phyloP scores from a whole-genome alignment of 1,140 invertebrate species.

The Aphis gossypii region DNA sequence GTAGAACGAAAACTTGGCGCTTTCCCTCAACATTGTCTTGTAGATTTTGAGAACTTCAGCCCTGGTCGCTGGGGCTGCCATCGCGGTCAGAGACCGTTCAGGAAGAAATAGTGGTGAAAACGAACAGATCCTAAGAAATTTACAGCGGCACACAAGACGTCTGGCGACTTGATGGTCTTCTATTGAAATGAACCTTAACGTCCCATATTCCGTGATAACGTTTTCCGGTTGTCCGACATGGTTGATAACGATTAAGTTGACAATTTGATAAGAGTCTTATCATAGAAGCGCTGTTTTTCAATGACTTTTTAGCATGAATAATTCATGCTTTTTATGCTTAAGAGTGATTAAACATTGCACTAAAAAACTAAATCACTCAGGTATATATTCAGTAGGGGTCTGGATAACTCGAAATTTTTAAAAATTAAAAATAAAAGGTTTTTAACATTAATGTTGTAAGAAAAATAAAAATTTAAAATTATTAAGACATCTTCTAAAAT shows the following conservation, averaged over 20 bases:
- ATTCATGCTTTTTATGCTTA: too few species aligned
- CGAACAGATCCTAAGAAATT: background rate
- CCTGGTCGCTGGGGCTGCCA: slow-evolving; percentile 16
- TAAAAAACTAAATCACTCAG: too few species aligned
- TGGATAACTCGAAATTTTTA: too few species aligned
- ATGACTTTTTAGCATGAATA: too few species aligned
- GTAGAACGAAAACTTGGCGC: slow-evolving; percentile 50
- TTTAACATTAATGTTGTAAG: too few species aligned
- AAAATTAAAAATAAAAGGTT: too few species aligned
- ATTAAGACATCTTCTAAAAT: too few species aligned
- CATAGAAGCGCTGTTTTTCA: background rate
- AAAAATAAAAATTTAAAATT: too few species aligned
- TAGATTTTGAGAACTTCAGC: slow-evolving; percentile 51
- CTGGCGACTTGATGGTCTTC: background rate
- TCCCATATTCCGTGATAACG: background rate
- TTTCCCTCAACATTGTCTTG: slow-evolving; percentile 51
- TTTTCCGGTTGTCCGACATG: background rate
- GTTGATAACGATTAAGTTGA: background rate
- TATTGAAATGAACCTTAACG: background rate
- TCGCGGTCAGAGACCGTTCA: background rate
- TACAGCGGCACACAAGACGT: background rate
- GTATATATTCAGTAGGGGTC: too few species aligned
- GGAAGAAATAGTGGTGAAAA: background rate
- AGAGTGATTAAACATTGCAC: too few species aligned
- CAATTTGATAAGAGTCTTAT: background rate